A percentile compares a stretch with the other conserved stretches of the same genome.
Conservation (phyloP, 2,113 vertebrate genomes). For the Mormoops blainvillei region DNA sequence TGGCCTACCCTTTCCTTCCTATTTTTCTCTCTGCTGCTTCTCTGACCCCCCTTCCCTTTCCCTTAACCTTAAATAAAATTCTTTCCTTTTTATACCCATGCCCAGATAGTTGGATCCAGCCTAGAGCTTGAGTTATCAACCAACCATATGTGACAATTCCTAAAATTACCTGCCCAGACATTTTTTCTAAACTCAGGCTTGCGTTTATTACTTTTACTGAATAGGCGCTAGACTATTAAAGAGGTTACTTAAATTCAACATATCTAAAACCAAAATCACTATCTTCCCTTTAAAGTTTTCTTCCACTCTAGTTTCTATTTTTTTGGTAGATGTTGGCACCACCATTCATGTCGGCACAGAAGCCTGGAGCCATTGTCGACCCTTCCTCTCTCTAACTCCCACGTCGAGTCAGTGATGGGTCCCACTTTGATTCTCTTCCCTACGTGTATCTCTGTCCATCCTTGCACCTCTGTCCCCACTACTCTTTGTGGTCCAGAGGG, state of each 20-base stretch:
- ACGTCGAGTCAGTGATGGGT: background rate
- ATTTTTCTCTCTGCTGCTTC: background rate
- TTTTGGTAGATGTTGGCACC: background rate
- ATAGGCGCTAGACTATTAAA: background rate
- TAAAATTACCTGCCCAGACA: background rate
- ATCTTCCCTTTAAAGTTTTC: background rate
- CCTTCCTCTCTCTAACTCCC: background rate
- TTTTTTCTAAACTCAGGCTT: background rate
- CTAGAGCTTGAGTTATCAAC: background rate
- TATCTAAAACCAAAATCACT: background rate
- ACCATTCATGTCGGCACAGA: background rate
- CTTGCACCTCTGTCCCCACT: background rate
- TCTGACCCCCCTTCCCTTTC: background rate
- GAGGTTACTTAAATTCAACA: background rate
- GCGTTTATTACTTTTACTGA: background rate
- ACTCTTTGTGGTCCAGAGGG: background rate
- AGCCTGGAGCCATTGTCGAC: background rate
- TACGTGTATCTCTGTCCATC: background rate
- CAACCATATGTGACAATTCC: background rate
- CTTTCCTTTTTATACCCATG: background rate
- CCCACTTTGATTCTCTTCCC: background rate
- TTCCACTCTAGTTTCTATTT: background rate
- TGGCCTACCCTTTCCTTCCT: background rate
- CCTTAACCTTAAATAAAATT: background rate
- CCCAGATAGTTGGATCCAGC: background rate